Evolutionary conservation across 53 echinoderm and acorn worm genomes (phyloP), one percentile per base, ranked within the genome.

Genomic region (Crossaster papposus): DNA sequence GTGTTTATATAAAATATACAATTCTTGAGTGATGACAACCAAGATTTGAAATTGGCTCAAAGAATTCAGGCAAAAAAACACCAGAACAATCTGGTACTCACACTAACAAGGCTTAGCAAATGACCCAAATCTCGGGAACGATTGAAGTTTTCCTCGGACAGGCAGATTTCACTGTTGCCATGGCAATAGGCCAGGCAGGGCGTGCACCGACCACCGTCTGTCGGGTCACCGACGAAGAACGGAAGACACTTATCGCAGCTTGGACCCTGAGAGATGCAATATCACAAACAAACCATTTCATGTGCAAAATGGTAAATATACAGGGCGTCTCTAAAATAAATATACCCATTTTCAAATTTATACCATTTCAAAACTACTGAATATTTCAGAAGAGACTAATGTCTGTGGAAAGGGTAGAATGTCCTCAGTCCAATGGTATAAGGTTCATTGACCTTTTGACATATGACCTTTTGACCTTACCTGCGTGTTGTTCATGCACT

Each of bases 401-500:
- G 44, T 44, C n/a, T n/a, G n/a, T n/a, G n/a, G n/a, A n/a, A n/a
- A n/a, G n/a, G n/a, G n/a, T n/a, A n/a, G n/a, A n/a, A n/a, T n/a
- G n/a, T n/a, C n/a, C n/a, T n/a, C n/a, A n/a, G n/a, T n/a, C n/a
- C n/a, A n/a, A n/a, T n/a, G n/a, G n/a, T n/a, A n/a, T n/a, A n/a
- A n/a, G n/a, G n/a, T n/a, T n/a, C n/a, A n/a, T 58, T 15, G 50
- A 64, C 20, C 64, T 82, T 72, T 37, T 34, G 32, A 52, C 30
- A 34, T 28, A 11, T 64, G 32, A 54, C 26, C 33, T n/a, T n/a
- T 80, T 14, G 44, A 36, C 36, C 51, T 68, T 44, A 92, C 72
- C 74, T 65, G 80, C 33, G 96, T 99, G 51, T 99, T 94, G 77
- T 96, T 77, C 73, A 58, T 81, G 50, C 99, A 99, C n/a, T 91